Percentiles rank a stretch among this genome's conserved stretches.
phyloP scores from a whole-genome alignment of 2,113 vertebrate genomes.

The Ictalurus furcatus region DNA sequence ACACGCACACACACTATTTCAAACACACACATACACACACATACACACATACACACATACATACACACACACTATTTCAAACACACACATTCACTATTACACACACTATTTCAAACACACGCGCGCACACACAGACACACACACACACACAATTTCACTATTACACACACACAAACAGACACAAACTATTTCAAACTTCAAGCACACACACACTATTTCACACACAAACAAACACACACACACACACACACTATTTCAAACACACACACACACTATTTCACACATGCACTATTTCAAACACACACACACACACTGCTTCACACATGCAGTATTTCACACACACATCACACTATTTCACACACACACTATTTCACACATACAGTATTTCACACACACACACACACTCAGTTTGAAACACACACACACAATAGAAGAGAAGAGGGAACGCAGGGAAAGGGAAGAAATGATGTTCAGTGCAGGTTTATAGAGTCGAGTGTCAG shows the following conservation, averaged over 20 bases:
- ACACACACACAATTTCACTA: not conserved
- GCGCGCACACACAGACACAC: conserved; percentile 34
- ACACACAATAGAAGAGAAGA: conserved; percentile 54
- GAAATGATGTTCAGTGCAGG: conserved; percentile 83
- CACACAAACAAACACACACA: not conserved
- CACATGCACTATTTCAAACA: no score
- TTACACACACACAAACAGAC: not conserved
- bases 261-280: not conserved
- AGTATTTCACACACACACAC: not conserved
- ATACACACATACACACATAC: not conserved
- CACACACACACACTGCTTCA: not conserved
- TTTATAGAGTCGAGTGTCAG: conserved; percentile 89
- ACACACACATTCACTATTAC: not conserved
- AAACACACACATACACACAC: not conserved
- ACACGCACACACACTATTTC: not conserved
- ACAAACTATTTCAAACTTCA: not conserved
- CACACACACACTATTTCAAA: not conserved
- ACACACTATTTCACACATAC: not conserved
- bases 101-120: not conserved
- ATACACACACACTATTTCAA: not conserved
- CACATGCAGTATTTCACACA: not conserved
- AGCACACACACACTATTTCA: not conserved
- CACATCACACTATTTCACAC: not conserved
- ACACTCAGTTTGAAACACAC: not conserved
- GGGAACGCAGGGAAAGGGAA: conserved; percentile 62